Percentiles rank a stretch among this genome's conserved stretches.
These are phyloP conservation scores for Alca torda DNA, from an alignment of 2,797 vertebrate genomes.

Conservation along the genomic window DNA sequence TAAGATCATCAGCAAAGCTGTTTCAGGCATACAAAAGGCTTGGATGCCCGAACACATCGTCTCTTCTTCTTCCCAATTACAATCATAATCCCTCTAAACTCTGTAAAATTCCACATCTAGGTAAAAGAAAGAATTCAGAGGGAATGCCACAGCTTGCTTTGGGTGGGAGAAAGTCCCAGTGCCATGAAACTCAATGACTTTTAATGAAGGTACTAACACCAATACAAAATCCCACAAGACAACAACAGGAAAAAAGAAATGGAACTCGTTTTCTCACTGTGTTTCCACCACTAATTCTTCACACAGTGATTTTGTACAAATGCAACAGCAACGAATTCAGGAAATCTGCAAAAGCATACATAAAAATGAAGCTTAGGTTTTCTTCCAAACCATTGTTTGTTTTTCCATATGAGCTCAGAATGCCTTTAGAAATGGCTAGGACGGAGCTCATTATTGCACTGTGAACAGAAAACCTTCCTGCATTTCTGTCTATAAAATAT, in stretches of 20 bases:
- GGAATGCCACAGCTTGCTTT: neutral
- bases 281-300: neutral
- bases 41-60: neutral
- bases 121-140: neutral
- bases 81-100: neutral
- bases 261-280: neutral
- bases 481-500: neutral
- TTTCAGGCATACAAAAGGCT: neutral
- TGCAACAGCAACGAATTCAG: neutral
- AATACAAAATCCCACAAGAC: neutral
- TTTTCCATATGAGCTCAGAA: neutral
- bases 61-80: neutral
- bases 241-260: neutral
- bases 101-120: neutral
- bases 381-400: neutral
- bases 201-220: neutral
- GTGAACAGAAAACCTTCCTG: neutral
- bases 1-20: neutral
- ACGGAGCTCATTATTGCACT: neutral
- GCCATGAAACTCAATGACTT: neutral
- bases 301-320: neutral
- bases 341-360: neutral
- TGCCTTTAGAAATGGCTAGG: neutral
- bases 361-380: neutral
- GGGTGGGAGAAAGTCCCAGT: neutral